phyloP scores from a whole-genome alignment of 2,797 vertebrate species.

The Galagoides demidoff region DNA sequence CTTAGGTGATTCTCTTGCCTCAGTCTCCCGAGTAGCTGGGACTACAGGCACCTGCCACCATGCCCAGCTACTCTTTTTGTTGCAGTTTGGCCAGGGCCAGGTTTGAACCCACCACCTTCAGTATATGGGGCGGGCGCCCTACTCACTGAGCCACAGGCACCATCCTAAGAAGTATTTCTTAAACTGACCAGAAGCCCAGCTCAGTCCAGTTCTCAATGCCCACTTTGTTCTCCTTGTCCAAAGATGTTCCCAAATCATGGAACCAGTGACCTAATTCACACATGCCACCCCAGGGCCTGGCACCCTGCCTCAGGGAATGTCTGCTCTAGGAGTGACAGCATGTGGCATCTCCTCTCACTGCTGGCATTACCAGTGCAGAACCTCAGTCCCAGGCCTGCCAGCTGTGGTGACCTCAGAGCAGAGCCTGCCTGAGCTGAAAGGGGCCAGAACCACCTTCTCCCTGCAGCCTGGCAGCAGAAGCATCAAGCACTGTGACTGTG shows the following conservation, averaged over 20 bases:
- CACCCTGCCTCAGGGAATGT: not conserved
- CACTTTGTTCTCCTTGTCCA: not conserved
- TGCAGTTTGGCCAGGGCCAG: too few species aligned
- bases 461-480: not conserved
- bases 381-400: not conserved
- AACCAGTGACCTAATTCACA: not conserved
- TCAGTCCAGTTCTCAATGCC: not conserved
- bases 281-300: not conserved
- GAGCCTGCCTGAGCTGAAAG: not conserved
- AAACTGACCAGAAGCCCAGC: not conserved
- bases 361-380: accelerated
- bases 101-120: too few species aligned
- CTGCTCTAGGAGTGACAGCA: not conserved
- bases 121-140: too few species aligned
- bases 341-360: accelerated
- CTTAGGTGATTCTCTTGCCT: too few species aligned
- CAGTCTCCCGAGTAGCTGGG: too few species aligned
- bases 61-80: too few species aligned
- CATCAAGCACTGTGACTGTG: accelerated
- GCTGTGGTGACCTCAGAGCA: not conserved
- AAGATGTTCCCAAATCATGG: not conserved
- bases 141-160: too few species aligned
- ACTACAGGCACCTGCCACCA: too few species aligned
- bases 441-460: not conserved
- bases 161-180: too few species aligned